These are phyloP conservation scores for Thunnus albacares DNA, from an alignment of 2,797 vertebrate genomes.

Conservation along the genomic window DNA sequence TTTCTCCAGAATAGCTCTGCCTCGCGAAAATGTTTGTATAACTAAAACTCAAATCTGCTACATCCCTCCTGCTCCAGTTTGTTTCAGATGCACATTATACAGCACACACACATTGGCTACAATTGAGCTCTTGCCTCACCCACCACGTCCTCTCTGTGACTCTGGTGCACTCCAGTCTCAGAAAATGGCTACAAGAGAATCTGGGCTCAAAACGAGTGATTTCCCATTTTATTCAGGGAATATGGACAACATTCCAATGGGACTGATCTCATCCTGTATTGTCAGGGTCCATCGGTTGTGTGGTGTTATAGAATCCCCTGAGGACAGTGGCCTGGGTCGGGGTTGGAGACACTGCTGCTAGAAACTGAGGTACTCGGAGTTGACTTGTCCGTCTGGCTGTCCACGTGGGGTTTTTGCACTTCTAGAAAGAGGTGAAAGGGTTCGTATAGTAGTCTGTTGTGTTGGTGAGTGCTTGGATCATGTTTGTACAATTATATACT, in stretches of 20 bases:
- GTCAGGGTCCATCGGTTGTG: conserved; percentile 53
- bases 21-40: conserved; percentile 51
- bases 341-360: conserved; percentile 73
- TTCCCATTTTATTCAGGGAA: conserved; percentile 44
- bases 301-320: conserved; percentile 73
- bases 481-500: conserved; percentile 53
- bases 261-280: conserved; percentile 49
- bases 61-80: conserved; percentile 40
- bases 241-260: conserved; percentile 48
- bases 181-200: conserved; percentile 68
- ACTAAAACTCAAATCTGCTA: conserved; percentile 79
- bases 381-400: conserved; percentile 72
- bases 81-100: conserved; percentile 57
- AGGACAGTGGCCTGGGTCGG: conserved; percentile 74
- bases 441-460: conserved; percentile 54
- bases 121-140: conserved; percentile 51
- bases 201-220: conserved; percentile 39
- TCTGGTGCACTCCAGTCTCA: conserved; percentile 37
- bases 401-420: conserved; percentile 65
- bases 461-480: conserved; percentile 55
- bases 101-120: conserved; percentile 69
- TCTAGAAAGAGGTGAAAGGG: conserved; percentile 64
- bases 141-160: conserved; percentile 13
- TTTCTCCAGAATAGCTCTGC: conserved; percentile 67
- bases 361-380: conserved; percentile 83